A percentile compares a stretch with the other conserved stretches of the same genome.
Evolutionary conservation across 2,113 vertebrate species (phyloP).

Genomic region (Poeciliopsis prolifica): DNA sequence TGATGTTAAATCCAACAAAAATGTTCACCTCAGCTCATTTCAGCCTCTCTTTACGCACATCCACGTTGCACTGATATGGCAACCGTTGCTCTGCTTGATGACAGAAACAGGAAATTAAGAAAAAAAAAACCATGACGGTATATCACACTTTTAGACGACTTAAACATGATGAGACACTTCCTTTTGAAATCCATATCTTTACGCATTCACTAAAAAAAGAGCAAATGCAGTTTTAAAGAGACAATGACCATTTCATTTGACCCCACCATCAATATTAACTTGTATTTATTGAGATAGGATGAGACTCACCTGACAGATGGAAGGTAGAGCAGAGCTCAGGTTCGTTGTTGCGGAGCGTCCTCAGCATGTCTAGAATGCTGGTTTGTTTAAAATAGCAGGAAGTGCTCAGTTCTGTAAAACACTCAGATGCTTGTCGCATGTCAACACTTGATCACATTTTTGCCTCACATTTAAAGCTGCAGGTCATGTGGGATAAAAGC

Average conservation of each 20-base stretch:
- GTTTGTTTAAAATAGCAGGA: conserved; percentile 47
- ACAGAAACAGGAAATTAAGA: conserved; percentile 57
- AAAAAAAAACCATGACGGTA: background rate
- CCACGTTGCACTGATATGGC: background rate
- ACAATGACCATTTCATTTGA: background rate
- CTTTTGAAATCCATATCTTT: background rate
- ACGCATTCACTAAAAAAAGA: background rate
- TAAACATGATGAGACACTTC: conserved; percentile 20
- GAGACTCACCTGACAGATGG: conserved; percentile 39
- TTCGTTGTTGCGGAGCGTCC: background rate
- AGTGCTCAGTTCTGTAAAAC: conserved; percentile 44
- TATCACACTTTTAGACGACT: background rate
- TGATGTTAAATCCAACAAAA: background rate
- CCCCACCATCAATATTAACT: background rate
- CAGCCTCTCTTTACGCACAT: conserved; percentile 15
- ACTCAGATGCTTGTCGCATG: background rate
- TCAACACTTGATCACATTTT: conserved; percentile 21
- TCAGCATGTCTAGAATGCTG: conserved; percentile 1
- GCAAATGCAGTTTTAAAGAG: background rate
- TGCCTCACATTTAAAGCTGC: background rate
- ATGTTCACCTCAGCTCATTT: conserved; percentile 37
- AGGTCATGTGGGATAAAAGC: conserved; percentile 9
- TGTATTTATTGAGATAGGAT: background rate
- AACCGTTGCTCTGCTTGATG: conserved; percentile 1
- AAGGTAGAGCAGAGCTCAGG: conserved; percentile 5